Evolutionary conservation across 2,797 vertebrate genomes (phyloP), one percentile per base, ranked within the genome.

Genomic region (Oreonectes daqikongensis): DNA sequence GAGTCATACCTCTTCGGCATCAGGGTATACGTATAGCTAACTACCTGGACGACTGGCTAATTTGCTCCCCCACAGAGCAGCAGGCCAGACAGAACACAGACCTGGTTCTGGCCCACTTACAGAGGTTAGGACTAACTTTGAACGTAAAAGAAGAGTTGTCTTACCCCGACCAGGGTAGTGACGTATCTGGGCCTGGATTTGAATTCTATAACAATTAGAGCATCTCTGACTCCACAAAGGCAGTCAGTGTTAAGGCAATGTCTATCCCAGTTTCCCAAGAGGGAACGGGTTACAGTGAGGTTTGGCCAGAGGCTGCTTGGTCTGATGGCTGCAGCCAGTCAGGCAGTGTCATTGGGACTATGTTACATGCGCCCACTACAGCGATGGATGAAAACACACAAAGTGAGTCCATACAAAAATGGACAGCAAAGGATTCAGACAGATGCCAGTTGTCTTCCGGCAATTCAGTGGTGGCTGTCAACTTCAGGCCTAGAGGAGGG

Each of bases 401-500:
- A 18, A 44, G 44, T 18, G 7, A 67, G 44, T 50, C 26, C 26
- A 28, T 32, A 12, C 17, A 20, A 18, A n/a, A 68, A 50, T 48
- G 65, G 44, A 68, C 8, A 50, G 14, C 15, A 30, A 1, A n/a
- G 17, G 1, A 44, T 65, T 65, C 40, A 14, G 24, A 66, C 22
- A 4, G 40, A 42, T 32, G n/a, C 3, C 12, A 2, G 15, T 15
- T 42, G 64, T 66, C 26, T 68, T 28, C 42, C 42, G 20, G 9
- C 44, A 20, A 26, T 32, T 2, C 17, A 50, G 42, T 67, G 65
- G 24, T 50, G 26, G 44, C 42, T 20, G 18, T 44, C 24, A 30
- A 67, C 24, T 48, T 10, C n/a, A 69, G 48, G 48, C 67, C n/a
- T 69, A 4, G 35, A 53, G 67, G n/a, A 69, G 28, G n/a, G 40